Evolutionary conservation across 1,140 invertebrate genomes (phyloP).

Genomic region (Rhizoglyphus robini): DNA sequence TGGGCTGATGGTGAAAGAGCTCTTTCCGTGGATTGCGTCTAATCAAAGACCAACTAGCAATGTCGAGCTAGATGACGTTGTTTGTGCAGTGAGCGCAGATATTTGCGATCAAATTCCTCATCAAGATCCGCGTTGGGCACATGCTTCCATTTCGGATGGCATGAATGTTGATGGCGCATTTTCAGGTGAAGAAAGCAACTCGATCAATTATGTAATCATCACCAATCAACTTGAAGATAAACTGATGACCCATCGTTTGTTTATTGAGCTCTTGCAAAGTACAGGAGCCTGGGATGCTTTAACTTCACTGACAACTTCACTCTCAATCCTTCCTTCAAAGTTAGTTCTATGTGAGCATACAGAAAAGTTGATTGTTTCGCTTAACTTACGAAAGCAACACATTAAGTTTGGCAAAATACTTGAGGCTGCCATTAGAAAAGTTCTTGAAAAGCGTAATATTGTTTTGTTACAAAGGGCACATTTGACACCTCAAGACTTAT

Average conservation of each 20-base stretch:
- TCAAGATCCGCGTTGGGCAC: conserved; percentile 69
- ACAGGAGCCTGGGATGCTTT: conserved; percentile 56
- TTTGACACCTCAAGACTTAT: conserved; percentile 49
- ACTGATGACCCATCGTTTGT: conserved; percentile 51
- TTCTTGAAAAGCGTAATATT: conserved; percentile 35
- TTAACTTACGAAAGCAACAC: conserved; percentile 46
- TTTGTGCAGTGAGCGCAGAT: conserved; percentile 56
- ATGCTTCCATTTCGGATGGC: conserved; percentile 12
- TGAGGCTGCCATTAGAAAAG: conserved; percentile 45
- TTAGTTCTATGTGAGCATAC: conserved; percentile 52
- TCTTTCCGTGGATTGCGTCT: conserved; percentile 44
- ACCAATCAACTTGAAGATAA: conserved; percentile 70
- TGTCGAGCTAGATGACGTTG: conserved; percentile 47
- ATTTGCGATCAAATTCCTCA: conserved; percentile 74
- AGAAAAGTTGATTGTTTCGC: conserved; percentile 58
- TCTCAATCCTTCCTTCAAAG: conserved; percentile 46
- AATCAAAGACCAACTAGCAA: conserved; percentile 40
- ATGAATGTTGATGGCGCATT: not conserved
- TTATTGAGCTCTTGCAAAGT: conserved; percentile 56
- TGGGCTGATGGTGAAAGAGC: conserved; percentile 48
- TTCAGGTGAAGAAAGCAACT: conserved; percentile 35
- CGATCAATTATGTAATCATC: conserved; percentile 48
- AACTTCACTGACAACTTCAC: conserved; percentile 39
- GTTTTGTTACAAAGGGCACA: conserved; percentile 27
- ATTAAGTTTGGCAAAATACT: conserved; percentile 30